Base-by-base conservation (phyloP, 53 echinoderm and acorn worm genomes). In the Luidia sarsii region DNA sequence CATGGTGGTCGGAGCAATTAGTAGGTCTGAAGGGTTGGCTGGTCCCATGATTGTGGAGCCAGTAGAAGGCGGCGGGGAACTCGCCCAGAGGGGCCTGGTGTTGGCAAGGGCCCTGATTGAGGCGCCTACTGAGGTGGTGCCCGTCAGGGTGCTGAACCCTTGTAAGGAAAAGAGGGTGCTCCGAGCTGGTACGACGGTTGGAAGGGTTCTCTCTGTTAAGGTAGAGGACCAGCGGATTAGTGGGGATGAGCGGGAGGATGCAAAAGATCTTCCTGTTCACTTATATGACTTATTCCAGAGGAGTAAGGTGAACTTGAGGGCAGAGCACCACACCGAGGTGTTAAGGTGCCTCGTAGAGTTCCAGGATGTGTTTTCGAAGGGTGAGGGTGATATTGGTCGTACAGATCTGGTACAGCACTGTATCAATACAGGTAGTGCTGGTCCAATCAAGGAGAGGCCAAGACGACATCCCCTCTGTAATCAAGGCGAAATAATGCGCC, bases 341-440 rank as follows among this genome's bases (percentile, higher is more conserved):
- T 69, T 53, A 5, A 38, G 10, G 2, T 55, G 88, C 19, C 75
- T 92, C 14, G 48, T 28, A 0, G 62, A 72, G 13, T 85, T 62
- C 39, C 59, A 65, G 39, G 81, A 88, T 68, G 85, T 85, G 1
- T 89, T 92, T 62, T 80, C 92, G 4, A 31, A 23, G 19, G 72
- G 86, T 22, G 70, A 79, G 2, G 50, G 52, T 11, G 93, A 92
- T 20, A 36, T 88, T 33, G 92, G 86, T 1, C 18, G 60, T 27
- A 89, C 86, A 4, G 66, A 67, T n/a, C 33, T 82, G 21, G 64
- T 88, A 4, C 82, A 81, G 21, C 92, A 92, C 46, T 48, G 22
- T 13, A 88, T 92, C 6, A 46, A 67, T 3, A 92, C 88, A 1
- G 62, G 32, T 0, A 33, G 51, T 31, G 50, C 63, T 3, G 34